Conservation (phyloP, 2,113 vertebrate species). For the Hemicordylus capensis region DNA sequence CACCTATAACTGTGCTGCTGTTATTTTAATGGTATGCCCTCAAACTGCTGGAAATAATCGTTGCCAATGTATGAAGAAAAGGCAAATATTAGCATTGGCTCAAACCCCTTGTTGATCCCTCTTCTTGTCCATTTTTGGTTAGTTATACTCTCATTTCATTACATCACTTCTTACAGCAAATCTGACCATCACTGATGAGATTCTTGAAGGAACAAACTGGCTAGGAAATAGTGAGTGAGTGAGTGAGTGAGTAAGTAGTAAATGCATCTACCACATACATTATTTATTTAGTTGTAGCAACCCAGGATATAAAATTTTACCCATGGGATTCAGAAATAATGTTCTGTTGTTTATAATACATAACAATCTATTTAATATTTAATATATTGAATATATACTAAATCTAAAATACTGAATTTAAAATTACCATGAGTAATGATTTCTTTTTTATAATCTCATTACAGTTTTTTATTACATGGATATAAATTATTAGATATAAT, state of each 20-base stretch:
- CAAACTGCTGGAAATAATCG: not conserved
- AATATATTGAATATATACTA: too few species aligned
- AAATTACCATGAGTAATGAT: too few species aligned
- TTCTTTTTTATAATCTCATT: too few species aligned
- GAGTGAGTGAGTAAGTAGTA: not conserved
- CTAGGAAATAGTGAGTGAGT: not conserved
- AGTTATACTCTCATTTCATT: not conserved
- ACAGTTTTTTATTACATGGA: too few species aligned
- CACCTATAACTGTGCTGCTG: not conserved
- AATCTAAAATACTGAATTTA: too few species aligned
- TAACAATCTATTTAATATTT: too few species aligned
- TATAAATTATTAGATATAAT: too few species aligned
- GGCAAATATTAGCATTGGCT: not conserved
- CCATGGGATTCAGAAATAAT: not conserved
- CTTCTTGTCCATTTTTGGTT: not conserved
- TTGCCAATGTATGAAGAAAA: not conserved
- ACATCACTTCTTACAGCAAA: not conserved
- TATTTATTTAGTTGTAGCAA: not conserved
- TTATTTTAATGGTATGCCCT: not conserved
- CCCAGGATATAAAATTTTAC: not conserved
- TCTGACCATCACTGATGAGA: not conserved
- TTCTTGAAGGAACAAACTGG: not conserved
- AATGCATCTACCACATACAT: not conserved
- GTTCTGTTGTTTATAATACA: too few species aligned
- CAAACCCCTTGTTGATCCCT: not conserved